Evolutionary conservation across 2,113 vertebrate genomes (phyloP).

Genomic region (Malurus alboscapulatus): DNA sequence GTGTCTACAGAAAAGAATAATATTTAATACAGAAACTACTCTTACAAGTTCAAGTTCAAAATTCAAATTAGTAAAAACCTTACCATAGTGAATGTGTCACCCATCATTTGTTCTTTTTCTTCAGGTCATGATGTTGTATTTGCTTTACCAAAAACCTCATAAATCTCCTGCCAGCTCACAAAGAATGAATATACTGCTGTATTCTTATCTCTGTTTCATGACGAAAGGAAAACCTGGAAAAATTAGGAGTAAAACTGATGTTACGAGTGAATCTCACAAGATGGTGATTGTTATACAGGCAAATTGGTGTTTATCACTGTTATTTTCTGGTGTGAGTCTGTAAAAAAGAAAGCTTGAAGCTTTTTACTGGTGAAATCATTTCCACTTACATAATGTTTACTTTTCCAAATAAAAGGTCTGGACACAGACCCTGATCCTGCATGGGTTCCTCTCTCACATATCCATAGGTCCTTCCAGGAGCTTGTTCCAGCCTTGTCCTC

Average conservation of each 20-base stretch:
- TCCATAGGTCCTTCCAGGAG: neutral
- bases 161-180: neutral
- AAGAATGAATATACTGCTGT: neutral
- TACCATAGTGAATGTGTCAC: neutral
- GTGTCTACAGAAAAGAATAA: neutral
- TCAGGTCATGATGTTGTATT: neutral
- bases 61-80: neutral
- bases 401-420: neutral
- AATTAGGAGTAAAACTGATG: neutral
- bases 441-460: neutral
- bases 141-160: accelerated
- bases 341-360: neutral
- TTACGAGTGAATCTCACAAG: neutral
- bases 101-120: neutral
- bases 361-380: neutral
- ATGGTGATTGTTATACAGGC: accelerated
- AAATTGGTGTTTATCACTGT: neutral
- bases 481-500: neutral
- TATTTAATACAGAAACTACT: neutral
- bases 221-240: neutral
- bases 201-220: neutral
- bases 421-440: neutral
- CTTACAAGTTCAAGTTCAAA: neutral
- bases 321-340: neutral
- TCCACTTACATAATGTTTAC: neutral